A percentile compares a stretch with the other conserved stretches of the same genome.
These are phyloP conservation scores for Archilochus colubris DNA, from an alignment of 2,113 vertebrate genomes.

Conservation along the genomic window DNA sequence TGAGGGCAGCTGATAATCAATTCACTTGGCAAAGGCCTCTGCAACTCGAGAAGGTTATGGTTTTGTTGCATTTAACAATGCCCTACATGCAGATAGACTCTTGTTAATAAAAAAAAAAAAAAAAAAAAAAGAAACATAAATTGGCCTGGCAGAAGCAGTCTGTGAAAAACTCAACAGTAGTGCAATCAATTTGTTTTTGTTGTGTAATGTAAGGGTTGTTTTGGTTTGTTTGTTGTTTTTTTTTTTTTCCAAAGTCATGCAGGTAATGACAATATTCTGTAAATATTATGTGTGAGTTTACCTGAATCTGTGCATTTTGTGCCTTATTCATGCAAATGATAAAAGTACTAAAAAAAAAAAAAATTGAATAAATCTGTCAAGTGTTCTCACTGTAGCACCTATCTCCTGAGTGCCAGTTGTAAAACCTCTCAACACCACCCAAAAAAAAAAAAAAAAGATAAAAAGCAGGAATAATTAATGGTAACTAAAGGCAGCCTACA, in stretches of 20 bases:
- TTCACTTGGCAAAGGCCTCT: constrained; percentile 10
- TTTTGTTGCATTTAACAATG: constrained; percentile 53
- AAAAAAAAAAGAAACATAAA: background rate
- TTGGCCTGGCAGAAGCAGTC: constrained; percentile 70
- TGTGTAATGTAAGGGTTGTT: constrained; percentile 67
- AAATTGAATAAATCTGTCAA: constrained; percentile 64
- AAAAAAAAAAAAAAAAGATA: constrained; percentile 26
- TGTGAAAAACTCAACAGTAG: constrained; percentile 74
- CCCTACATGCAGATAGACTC: constrained; percentile 33
- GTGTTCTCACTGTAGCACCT: constrained; percentile 82
- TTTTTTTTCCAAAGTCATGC: constrained; percentile 90
- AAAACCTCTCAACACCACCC: constrained; percentile 73
- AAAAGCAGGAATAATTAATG: constrained; percentile 60
- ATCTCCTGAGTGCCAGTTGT: constrained; percentile 74
- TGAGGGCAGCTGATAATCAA: constrained; percentile 56
- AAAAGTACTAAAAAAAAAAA: constrained; percentile 77
- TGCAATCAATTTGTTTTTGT: constrained; percentile 83
- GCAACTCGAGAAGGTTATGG: constrained; percentile 24
- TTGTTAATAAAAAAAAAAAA: constrained; percentile 1
- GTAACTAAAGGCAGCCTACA: constrained; percentile 68
- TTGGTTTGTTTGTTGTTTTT: background rate
- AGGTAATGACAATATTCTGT: constrained; percentile 93
- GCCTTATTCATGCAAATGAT: constrained; percentile 94
- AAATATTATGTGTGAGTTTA: constrained; percentile 94
- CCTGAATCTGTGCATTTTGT: constrained; percentile 98